Percentiles rank a stretch among this genome's conserved stretches.
Evolutionary conservation across 2,888 invertebrate species (phyloP).

Genomic region (Auanema freiburgensis): DNA sequence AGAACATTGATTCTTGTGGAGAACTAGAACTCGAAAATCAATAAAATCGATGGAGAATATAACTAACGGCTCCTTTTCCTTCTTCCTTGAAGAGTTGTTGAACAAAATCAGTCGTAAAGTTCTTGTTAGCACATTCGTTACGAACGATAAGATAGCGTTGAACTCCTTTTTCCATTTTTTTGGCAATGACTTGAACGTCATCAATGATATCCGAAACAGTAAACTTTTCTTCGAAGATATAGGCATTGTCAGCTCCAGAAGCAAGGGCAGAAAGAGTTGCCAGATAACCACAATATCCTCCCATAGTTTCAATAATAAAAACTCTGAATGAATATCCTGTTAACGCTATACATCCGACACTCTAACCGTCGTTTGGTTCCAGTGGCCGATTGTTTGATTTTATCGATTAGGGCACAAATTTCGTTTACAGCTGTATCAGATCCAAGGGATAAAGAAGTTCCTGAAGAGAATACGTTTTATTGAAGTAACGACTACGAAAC

Average conservation of each 20-base stretch:
- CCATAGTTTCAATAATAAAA: conserved; percentile 79
- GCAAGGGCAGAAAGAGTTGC: conserved; percentile 93
- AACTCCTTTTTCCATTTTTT: conserved; percentile 64
- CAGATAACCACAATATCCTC: conserved; percentile 95
- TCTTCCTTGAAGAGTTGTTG: conserved; percentile 92
- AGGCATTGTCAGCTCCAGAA: conserved; percentile 97
- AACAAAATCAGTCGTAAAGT: conserved; percentile 96
- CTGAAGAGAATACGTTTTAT: conserved; percentile 19
- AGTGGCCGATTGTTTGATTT: conserved; percentile 94
- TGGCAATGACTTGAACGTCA: conserved; percentile 57
- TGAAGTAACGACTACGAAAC: conserved; percentile 70
- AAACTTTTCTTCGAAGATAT: conserved; percentile 81
- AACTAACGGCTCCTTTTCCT: conserved; percentile 70
- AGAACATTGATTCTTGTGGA: conserved; percentile 94
- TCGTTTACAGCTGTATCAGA: conserved; percentile 97
- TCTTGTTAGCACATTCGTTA: conserved; percentile 91
- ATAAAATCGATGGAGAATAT: too few species aligned
- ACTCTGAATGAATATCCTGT: conserved; percentile 30
- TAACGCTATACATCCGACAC: background rate
- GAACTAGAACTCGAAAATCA: conserved; percentile 73
- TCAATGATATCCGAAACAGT: conserved; percentile 61
- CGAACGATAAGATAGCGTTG: conserved; percentile 68
- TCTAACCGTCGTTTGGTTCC: conserved; percentile 83
- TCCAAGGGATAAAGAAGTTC: conserved; percentile 72
- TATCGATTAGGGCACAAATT: conserved; percentile 83